Percentiles rank a stretch among this genome's conserved stretches.
phyloP scores from a whole-genome alignment of 2,888 invertebrate genomes.

The Clitarchus hookeri region DNA sequence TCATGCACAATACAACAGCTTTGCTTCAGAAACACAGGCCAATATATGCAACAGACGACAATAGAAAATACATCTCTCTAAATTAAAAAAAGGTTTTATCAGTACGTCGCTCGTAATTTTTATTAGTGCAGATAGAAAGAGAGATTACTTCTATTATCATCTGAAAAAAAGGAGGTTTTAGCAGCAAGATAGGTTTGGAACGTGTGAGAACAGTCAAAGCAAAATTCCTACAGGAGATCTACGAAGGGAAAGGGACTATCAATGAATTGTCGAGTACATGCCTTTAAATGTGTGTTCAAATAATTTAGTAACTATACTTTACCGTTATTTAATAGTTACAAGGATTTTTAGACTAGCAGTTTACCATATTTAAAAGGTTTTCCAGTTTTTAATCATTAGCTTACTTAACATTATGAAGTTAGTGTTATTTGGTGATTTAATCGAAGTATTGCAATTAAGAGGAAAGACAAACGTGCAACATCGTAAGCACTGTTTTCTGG shows the following conservation, averaged over 20 bases:
- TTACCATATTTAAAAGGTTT: not conserved
- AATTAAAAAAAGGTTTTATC: not conserved
- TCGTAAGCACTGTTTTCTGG: not conserved
- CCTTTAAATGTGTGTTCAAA: not conserved
- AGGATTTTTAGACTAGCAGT: not conserved
- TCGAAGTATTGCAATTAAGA: too few species aligned
- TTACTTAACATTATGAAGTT: not conserved
- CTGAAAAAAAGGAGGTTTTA: not conserved
- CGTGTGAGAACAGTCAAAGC: not conserved
- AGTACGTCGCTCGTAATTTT: not conserved
- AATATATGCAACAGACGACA: not conserved
- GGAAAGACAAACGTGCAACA: not conserved
- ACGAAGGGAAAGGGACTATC: not conserved
- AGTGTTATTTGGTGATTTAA: not conserved
- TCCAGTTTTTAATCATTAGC: not conserved
- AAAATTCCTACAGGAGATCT: not conserved
- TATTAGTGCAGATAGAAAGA: not conserved
- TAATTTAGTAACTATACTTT: not conserved
- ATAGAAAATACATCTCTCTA: conserved; percentile 1
- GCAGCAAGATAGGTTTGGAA: not conserved
- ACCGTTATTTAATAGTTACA: not conserved
- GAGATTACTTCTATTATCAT: not conserved
- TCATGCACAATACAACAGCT: not conserved
- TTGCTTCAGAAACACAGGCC: not conserved
- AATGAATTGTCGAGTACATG: not conserved